These are phyloP conservation scores for Odontophorus gujanensis DNA, from an alignment of 2,113 vertebrate species.

Conservation along the genomic window DNA sequence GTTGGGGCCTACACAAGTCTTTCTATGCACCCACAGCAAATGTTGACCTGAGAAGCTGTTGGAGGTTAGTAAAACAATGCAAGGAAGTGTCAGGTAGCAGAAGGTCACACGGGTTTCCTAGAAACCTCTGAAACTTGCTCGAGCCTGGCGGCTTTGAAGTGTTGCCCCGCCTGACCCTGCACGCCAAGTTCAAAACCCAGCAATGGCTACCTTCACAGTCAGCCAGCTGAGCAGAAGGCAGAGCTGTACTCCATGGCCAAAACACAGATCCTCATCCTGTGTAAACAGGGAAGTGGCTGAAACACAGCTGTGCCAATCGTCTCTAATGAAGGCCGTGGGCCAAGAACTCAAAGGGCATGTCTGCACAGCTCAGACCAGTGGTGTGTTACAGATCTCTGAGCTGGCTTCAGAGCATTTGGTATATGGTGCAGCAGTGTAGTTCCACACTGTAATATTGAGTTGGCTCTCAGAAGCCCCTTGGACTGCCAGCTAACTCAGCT, in stretches of 20 bases:
- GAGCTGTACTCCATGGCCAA: slow-evolving; percentile 36
- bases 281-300: slow-evolving; percentile 44
- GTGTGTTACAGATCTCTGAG: background rate
- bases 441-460: background rate
- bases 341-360: slow-evolving; percentile 36
- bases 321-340: slow-evolving; percentile 11
- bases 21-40: background rate
- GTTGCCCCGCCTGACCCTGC: background rate
- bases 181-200: slow-evolving; percentile 6
- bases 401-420: background rate
- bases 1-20: fast-evolving
- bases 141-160: background rate
- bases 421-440: background rate
- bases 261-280: slow-evolving; percentile 43
- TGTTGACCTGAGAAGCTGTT: background rate
- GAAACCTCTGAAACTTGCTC: slow-evolving; percentile 7
- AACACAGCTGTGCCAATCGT: background rate
- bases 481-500: background rate
- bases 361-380: background rate
- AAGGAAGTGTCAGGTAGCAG: slow-evolving; percentile 29
- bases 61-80: background rate
- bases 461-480: background rate
- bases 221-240: slow-evolving; percentile 46
- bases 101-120: background rate
- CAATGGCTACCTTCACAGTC: background rate